Evolutionary conservation across 2,113 vertebrate species (phyloP).

Genomic region (Emydocephalus ijimae): DNA sequence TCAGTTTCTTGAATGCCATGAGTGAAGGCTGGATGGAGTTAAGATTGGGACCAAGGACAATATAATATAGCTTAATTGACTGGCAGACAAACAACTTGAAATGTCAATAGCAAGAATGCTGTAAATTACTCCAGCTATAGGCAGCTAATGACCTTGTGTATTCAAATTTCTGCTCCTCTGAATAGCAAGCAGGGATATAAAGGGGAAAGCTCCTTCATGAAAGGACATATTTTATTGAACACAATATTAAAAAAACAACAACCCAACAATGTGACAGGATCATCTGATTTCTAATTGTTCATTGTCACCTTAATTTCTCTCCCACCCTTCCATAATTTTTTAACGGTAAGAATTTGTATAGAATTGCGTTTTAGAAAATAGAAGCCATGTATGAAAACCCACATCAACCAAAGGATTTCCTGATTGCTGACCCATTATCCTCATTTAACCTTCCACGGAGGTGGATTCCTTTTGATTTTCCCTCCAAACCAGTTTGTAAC

Average conservation of each 20-base stretch:
- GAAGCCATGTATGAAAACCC: conserved; percentile 50
- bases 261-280: conserved; percentile 54
- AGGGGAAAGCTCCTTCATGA: conserved; percentile 39
- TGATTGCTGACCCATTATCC: conserved; percentile 21
- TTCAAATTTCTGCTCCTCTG: background rate
- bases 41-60: background rate
- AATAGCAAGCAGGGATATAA: conserved; percentile 27
- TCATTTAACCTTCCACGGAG: background rate
- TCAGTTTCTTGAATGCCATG: background rate
- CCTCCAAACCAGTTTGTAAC: conserved; percentile 1
- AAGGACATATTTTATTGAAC: conserved; percentile 66
- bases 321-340: conserved; percentile 38
- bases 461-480: background rate
- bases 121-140: background rate
- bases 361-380: conserved; percentile 71
- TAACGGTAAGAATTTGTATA: conserved; percentile 76
- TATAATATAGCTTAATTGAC: background rate
- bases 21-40: background rate
- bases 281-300: conserved; percentile 57
- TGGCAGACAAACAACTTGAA: background rate
- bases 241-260: conserved; percentile 60
- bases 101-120: background rate
- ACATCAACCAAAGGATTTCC: conserved; percentile 37
- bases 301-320: conserved; percentile 39
- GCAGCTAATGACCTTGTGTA: background rate